Evolutionary conservation across 2,113 vertebrate genomes (phyloP).

Genomic region (Etia nguti): DNA sequence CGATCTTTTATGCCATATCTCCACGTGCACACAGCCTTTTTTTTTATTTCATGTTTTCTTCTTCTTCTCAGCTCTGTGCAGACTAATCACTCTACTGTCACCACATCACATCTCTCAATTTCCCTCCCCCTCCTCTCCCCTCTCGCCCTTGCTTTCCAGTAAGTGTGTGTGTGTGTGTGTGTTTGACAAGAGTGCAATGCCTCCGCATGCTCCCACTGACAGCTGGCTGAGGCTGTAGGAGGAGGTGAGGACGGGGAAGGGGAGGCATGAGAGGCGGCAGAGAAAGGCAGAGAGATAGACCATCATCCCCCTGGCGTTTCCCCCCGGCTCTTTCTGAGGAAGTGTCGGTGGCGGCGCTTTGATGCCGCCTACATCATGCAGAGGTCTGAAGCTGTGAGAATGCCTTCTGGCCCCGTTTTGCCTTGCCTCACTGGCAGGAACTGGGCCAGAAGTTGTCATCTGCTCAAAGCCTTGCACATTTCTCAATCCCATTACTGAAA

Average conservation of each 20-base stretch:
- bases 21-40: not conserved
- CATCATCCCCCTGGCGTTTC: conserved; percentile 18
- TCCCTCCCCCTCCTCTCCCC: not conserved
- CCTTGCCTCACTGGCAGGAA: conserved; percentile 20
- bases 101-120: conserved; percentile 39
- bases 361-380: conserved; percentile 36
- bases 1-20: conserved; percentile 2
- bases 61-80: not conserved
- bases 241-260: not conserved
- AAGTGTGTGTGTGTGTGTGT: not conserved
- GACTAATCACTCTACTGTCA: conserved; percentile 41
- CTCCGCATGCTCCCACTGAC: conserved; percentile 52
- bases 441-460: conserved; percentile 36
- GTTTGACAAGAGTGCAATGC: conserved; percentile 28
- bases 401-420: conserved; percentile 40
- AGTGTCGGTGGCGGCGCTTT: conserved; percentile 39
- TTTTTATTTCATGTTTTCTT: not conserved
- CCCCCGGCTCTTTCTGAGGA: conserved; percentile 37
- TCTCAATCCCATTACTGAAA: conserved; percentile 23
- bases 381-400: conserved; percentile 30
- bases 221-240: conserved; percentile 33
- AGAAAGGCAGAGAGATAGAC: conserved; percentile 31
- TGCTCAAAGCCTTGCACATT: conserved; percentile 9
- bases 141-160: conserved; percentile 9
- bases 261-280: conserved; percentile 10